Percentiles rank a stretch among this genome's conserved stretches.
Conservation (phyloP, 2,797 vertebrate genomes). For the Scarus forsteni region DNA sequence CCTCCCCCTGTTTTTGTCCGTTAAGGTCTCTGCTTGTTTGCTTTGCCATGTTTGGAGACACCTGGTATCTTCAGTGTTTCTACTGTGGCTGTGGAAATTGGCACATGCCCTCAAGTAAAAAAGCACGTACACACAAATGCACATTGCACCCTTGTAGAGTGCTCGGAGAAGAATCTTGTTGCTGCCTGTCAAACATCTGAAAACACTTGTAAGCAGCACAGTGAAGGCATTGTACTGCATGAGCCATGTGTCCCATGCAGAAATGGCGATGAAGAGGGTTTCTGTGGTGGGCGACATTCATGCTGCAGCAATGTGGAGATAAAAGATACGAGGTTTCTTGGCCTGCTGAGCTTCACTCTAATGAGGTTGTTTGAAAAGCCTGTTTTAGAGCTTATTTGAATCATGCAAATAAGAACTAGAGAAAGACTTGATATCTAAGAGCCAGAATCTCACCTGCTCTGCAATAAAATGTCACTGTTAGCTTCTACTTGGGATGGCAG, state of each 20-base stretch:
- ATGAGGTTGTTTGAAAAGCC: background rate
- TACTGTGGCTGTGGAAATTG: slow-evolving; percentile 20
- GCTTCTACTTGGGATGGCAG: too few relatives aligned
- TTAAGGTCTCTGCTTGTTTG: slow-evolving; percentile 17
- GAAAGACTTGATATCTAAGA: too few relatives aligned
- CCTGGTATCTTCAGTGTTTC: slow-evolving; percentile 8
- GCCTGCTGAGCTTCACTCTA: background rate
- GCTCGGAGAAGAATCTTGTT: slow-evolving; percentile 27
- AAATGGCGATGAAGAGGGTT: slow-evolving; percentile 41
- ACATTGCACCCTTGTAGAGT: background rate
- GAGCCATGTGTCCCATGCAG: slow-evolving; percentile 31
- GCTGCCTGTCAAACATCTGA: slow-evolving; percentile 53
- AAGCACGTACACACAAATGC: slow-evolving; percentile 1
- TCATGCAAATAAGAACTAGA: too few relatives aligned
- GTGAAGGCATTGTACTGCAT: slow-evolving; percentile 47
- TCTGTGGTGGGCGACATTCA: slow-evolving; percentile 29
- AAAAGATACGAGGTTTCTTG: slow-evolving; percentile 22
- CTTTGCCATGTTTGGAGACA: background rate
- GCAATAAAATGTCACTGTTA: too few relatives aligned
- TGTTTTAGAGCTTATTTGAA: background rate
- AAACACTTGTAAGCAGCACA: slow-evolving; percentile 52
- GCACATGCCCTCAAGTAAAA: background rate
- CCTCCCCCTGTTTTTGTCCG: background rate
- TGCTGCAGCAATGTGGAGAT: slow-evolving; percentile 19
- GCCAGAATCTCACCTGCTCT: too few relatives aligned